Evolutionary conservation across 2,888 invertebrate species (phyloP).

Genomic region (Scelioninae gen. 2): DNA sequence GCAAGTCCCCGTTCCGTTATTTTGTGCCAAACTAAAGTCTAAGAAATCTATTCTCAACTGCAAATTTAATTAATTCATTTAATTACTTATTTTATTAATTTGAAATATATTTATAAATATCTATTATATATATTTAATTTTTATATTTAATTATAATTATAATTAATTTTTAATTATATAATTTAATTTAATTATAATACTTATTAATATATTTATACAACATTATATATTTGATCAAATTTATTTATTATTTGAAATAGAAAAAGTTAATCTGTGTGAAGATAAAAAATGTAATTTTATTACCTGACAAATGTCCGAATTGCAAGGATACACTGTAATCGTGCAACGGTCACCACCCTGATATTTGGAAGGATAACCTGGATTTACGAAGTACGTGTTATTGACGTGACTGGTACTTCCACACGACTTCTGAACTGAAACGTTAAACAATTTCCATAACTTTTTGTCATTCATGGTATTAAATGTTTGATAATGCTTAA

Average conservation of each 20-base stretch:
- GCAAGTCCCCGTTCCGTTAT: constrained; percentile 85
- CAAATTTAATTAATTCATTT: too few species aligned
- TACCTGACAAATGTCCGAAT: constrained; percentile 83
- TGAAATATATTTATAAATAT: too few species aligned
- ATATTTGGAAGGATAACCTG: constrained; percentile 84
- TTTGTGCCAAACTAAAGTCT: constrained; percentile 83
- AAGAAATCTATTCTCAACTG: constrained; percentile 87
- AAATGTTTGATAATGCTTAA: too few species aligned
- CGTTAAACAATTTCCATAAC: too few species aligned
- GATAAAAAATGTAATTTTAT: constrained; percentile 36
- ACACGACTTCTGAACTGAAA: constrained; percentile 83
- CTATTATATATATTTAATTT: too few species aligned
- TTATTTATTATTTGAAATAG: too few species aligned
- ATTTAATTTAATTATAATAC: too few species aligned
- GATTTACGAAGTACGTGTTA: constrained; percentile 90
- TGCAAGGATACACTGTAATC: constrained; percentile 83
- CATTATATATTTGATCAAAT: too few species aligned
- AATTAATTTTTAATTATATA: constrained; percentile 45
- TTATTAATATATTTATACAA: too few species aligned
- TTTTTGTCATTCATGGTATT: too few species aligned
- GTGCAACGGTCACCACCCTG: constrained; percentile 83
- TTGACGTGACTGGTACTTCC: constrained; percentile 84
- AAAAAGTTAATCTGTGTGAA: too few species aligned
- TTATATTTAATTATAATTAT: not conserved
- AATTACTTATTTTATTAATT: not conserved